These are phyloP conservation scores for Xylocampa areola DNA, from an alignment of 2,888 invertebrate species.

Conservation along the genomic window DNA sequence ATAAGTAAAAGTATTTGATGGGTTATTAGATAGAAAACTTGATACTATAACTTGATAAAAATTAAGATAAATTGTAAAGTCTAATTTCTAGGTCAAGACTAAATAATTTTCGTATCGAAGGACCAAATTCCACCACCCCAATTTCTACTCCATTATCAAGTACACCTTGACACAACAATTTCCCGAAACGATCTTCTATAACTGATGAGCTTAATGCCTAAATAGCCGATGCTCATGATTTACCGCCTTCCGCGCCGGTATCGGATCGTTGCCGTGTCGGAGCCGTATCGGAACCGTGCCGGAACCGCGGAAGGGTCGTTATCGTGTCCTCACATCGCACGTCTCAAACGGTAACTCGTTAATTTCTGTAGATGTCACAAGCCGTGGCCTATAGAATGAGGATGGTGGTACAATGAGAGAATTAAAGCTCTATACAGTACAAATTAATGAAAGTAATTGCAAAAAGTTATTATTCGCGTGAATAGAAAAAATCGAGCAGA, in stretches of 20 bases:
- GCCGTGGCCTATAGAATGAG: slow-evolving; percentile 61
- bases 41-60: no score
- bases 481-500: no score
- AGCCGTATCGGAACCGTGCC: slow-evolving; percentile 61
- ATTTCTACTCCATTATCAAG: slow-evolving; percentile 39
- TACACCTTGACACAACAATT: slow-evolving; percentile 53
- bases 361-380: slow-evolving; percentile 80
- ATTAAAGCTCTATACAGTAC: no score
- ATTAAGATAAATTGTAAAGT: no score
- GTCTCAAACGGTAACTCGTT: slow-evolving; percentile 80
- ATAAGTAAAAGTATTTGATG: no score
- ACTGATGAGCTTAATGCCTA: slow-evolving; percentile 53
- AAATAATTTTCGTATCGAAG: neutral
- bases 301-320: slow-evolving; percentile 75
- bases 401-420: slow-evolving; percentile 55
- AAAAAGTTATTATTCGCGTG: no score
- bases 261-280: slow-evolving; percentile 62
- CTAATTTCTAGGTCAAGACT: no score
- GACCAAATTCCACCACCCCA: slow-evolving; percentile 10
- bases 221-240: slow-evolving; percentile 63
- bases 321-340: slow-evolving; percentile 78
- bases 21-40: no score
- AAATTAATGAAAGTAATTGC: no score
- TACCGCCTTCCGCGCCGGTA: slow-evolving; percentile 61
- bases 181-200: slow-evolving; percentile 44